A percentile compares a stretch with the other conserved stretches of the same genome.
Evolutionary conservation across 2,888 invertebrate genomes (phyloP).

Genomic region (Eumerus sabulonum): DNA sequence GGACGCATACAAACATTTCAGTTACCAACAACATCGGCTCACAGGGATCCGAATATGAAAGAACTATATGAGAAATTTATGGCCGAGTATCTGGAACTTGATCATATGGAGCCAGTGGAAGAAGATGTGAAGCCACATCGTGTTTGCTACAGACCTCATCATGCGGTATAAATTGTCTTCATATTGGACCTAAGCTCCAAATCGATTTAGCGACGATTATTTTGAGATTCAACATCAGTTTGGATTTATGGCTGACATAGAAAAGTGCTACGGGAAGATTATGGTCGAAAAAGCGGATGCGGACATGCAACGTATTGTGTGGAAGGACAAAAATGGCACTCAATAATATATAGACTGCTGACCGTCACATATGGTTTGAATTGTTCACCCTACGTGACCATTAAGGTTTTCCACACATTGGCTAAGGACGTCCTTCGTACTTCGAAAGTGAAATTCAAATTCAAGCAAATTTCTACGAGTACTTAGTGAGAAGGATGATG

Average conservation of each 20-base stretch:
- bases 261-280: conserved; percentile 58
- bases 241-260: conserved; percentile 64
- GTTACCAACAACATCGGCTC: conserved; percentile 42
- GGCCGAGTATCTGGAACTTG: conserved; percentile 37
- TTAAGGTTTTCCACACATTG: conserved; percentile 51
- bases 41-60: conserved; percentile 37
- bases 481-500: too few relatives aligned
- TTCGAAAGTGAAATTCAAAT: conserved; percentile 39
- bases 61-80: conserved; percentile 48
- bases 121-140: conserved; percentile 18
- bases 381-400: conserved; percentile 51
- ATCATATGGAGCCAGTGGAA: conserved; percentile 36
- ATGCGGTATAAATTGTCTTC: conserved; percentile 48
- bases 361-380: conserved; percentile 58
- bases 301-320: conserved; percentile 53
- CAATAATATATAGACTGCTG: conserved; percentile 32
- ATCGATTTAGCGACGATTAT: conserved; percentile 45
- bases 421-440: conserved; percentile 37
- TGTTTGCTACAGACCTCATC: conserved; percentile 36
- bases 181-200: conserved; percentile 58
- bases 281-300: conserved; percentile 46
- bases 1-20: conserved; percentile 40
- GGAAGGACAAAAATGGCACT: conserved; percentile 17
- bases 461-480: conserved; percentile 8
- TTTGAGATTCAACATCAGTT: conserved; percentile 45